Percentiles rank a stretch among this genome's conserved stretches.
Evolutionary conservation across 2,888 invertebrate genomes (phyloP).

Genomic region (Agrypnus murinus): DNA sequence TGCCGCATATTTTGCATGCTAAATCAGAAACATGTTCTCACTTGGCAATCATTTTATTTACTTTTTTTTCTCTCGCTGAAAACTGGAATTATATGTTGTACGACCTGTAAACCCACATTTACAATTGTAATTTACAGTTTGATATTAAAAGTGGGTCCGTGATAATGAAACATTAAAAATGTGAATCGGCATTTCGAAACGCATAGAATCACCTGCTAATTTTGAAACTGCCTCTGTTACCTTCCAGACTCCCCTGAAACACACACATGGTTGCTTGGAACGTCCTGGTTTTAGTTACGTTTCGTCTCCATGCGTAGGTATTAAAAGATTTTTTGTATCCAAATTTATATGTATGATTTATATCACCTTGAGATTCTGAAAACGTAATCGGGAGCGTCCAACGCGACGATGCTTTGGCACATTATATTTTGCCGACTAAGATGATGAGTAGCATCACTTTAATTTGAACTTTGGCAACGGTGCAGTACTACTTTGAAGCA

Average conservation of each 20-base stretch:
- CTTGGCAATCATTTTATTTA: conserved; percentile 44
- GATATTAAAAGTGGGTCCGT: neutral
- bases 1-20: conserved; percentile 13
- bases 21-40: conserved; percentile 19
- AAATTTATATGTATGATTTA: conserved; percentile 48
- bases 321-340: conserved; percentile 42
- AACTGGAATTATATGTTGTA: conserved; percentile 14
- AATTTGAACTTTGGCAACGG: conserved; percentile 15
- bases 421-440: conserved; percentile 15
- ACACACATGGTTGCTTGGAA: conserved; percentile 35
- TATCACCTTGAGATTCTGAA: conserved; percentile 44
- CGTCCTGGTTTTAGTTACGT: conserved; percentile 47
- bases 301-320: conserved; percentile 44
- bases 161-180: conserved; percentile 15
- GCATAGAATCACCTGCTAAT: conserved; percentile 46
- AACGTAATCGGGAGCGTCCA: conserved; percentile 34
- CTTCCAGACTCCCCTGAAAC: conserved; percentile 40
- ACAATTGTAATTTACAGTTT: neutral
- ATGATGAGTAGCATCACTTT: neutral
- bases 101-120: conserved; percentile 10
- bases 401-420: conserved; percentile 34
- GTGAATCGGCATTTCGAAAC: conserved; percentile 39
- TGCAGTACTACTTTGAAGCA: neutral
- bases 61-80: conserved; percentile 29
- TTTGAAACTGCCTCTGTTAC: conserved; percentile 36